Evolutionary conservation across 2,797 vertebrate species (phyloP).

Genomic region (Lutjanus argentimaculatus): DNA sequence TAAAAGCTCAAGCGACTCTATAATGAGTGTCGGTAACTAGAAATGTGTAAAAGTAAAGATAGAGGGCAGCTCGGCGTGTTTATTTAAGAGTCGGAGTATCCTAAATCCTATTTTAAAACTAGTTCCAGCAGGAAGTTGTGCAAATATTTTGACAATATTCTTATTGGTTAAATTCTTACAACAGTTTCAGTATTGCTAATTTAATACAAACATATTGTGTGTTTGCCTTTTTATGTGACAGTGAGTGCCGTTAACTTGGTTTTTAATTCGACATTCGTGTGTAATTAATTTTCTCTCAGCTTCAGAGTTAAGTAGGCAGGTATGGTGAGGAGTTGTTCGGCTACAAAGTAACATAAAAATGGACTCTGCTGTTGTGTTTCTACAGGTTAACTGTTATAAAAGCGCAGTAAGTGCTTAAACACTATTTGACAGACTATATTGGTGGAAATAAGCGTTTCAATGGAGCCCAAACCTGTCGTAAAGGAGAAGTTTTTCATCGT

Average conservation of each 20-base stretch:
- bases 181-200: too few relatives aligned
- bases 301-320: neutral
- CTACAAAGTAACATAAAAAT: neutral
- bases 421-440: neutral
- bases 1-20: neutral
- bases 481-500: constrained; percentile 84
- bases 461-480: constrained; percentile 71
- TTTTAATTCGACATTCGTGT: neutral
- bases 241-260: neutral
- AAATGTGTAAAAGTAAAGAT: neutral
- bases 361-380: neutral
- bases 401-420: neutral
- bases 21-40: too few relatives aligned
- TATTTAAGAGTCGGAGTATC: neutral
- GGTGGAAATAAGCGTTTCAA: constrained; percentile 16
- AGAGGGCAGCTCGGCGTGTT: neutral
- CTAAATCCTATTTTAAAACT: neutral
- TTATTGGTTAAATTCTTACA: neutral
- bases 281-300: neutral
- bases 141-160: neutral
- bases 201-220: accelerated
- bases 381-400: constrained; percentile 29
- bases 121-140: neutral
- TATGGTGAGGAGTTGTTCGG: neutral
- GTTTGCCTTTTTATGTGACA: too few relatives aligned